phyloP scores from a whole-genome alignment of 2,797 vertebrate species.

The Enteromius thamalakanensis region DNA sequence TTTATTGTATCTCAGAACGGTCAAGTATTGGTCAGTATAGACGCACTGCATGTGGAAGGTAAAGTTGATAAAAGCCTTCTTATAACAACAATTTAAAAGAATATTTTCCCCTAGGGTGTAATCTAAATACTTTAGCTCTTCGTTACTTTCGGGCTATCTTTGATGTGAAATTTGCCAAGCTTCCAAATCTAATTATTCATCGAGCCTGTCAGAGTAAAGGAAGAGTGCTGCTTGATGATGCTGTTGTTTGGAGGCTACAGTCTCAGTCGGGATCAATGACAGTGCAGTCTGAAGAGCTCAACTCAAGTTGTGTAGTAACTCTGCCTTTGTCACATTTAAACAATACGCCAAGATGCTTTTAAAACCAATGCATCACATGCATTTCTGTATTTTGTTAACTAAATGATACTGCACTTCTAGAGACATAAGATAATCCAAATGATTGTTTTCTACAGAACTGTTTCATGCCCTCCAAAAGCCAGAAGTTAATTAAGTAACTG shows the following conservation, averaged over 20 bases:
- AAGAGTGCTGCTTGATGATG: constrained; percentile 35
- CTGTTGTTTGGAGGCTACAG: constrained; percentile 26
- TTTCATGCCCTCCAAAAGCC: neutral
- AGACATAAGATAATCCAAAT: neutral
- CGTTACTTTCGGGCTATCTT: constrained; percentile 17
- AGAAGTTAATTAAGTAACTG: neutral
- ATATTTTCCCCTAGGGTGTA: neutral
- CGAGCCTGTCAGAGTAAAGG: constrained; percentile 10
- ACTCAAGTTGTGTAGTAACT: neutral
- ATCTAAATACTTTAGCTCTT: constrained; percentile 29
- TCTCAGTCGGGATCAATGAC: constrained; percentile 18
- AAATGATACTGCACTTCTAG: neutral
- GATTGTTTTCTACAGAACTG: neutral
- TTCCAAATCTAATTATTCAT: constrained; percentile 52
- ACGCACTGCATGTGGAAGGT: neutral
- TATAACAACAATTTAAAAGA: neutral
- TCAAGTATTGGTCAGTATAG: neutral
- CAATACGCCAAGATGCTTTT: neutral
- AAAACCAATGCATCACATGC: neutral
- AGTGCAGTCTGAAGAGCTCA: constrained; percentile 6
- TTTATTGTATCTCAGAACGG: neutral
- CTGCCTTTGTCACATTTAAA: neutral
- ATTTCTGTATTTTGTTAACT: neutral
- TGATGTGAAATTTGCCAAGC: constrained; percentile 34
- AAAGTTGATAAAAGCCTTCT: neutral